Percentiles rank a stretch among this genome's conserved stretches.
Evolutionary conservation across 2,888 invertebrate species (phyloP).

Genomic region (Lymantria dispar): DNA sequence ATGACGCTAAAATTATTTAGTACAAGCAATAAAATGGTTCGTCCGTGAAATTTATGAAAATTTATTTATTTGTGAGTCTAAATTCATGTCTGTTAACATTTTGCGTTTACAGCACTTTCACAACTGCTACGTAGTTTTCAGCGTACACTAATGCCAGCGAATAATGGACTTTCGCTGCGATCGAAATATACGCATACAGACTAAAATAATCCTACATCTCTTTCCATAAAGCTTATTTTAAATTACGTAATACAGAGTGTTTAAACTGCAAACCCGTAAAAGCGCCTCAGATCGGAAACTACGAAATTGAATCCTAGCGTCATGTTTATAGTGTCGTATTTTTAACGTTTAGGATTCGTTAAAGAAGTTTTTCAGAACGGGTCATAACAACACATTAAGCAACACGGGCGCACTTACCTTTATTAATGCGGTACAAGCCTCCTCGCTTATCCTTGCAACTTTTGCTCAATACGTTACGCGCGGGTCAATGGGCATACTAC

Average conservation of each 20-base stretch:
- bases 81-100: conserved; percentile 40
- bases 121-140: conserved; percentile 48
- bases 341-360: conserved; percentile 30
- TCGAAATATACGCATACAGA: conserved; percentile 41
- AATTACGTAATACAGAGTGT: conserved; percentile 35
- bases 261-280: conserved; percentile 66
- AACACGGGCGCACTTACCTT: conserved; percentile 73
- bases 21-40: too few relatives aligned
- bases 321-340: conserved; percentile 32
- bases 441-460: conserved; percentile 49
- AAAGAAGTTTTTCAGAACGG: conserved; percentile 73
- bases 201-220: conserved; percentile 30
- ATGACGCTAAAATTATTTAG: too few relatives aligned
- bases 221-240: conserved; percentile 49
- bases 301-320: conserved; percentile 41
- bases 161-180: conserved; percentile 45
- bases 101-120: conserved; percentile 52
- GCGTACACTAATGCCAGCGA: conserved; percentile 41
- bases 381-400: conserved; percentile 77
- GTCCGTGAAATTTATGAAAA: too few relatives aligned
- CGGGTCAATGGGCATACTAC: conserved; percentile 49
- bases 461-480: conserved; percentile 44
- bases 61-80: conserved; percentile 15
- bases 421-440: conserved; percentile 76
- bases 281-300: conserved; percentile 33